phyloP scores from a whole-genome alignment of 1,140 invertebrate species.

The Paraescarpia echinospica region DNA sequence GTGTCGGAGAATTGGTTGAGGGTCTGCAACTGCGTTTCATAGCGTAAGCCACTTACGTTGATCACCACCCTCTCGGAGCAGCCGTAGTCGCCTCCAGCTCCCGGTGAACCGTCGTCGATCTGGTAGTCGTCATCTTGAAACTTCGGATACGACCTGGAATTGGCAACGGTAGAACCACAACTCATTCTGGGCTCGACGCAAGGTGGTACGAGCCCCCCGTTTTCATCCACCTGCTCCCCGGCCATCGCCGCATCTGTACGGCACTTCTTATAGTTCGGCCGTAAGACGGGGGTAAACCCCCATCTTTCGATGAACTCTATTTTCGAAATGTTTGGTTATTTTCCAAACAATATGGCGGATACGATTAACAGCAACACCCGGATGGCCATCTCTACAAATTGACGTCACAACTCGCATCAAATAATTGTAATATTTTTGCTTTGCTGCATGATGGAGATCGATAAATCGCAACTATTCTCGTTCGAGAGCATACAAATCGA shows the following conservation, averaged over 20 bases:
- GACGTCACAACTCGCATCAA: not conserved
- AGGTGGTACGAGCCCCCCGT: conserved; percentile 44
- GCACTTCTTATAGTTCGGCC: conserved; percentile 66
- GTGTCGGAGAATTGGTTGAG: conserved; percentile 76
- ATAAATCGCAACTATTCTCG: conserved; percentile 5
- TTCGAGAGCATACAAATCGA: conserved; percentile 5
- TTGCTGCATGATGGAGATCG: conserved; percentile 3
- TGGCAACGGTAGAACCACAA: conserved; percentile 45
- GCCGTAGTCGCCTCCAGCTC: conserved; percentile 70
- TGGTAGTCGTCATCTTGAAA: conserved; percentile 81
- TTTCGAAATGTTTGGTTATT: conserved; percentile 80
- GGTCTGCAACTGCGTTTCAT: conserved; percentile 97
- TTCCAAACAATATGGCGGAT: conserved; percentile 13
- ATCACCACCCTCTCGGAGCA: conserved; percentile 76
- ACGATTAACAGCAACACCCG: conserved; percentile 14
- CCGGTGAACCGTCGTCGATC: conserved; percentile 56
- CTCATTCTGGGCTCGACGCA: conserved; percentile 32
- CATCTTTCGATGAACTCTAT: conserved; percentile 93
- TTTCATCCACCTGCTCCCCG: conserved; percentile 50
- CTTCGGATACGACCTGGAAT: conserved; percentile 92
- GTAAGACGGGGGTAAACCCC: conserved; percentile 92
- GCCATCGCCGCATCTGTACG: conserved; percentile 64
- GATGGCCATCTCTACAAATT: conserved; percentile 18
- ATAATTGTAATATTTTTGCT: conserved; percentile 7
- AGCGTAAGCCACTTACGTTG: conserved; percentile 96